phyloP scores from a whole-genome alignment of 1,140 invertebrate genomes.

The Tetragnatha versicolor region DNA sequence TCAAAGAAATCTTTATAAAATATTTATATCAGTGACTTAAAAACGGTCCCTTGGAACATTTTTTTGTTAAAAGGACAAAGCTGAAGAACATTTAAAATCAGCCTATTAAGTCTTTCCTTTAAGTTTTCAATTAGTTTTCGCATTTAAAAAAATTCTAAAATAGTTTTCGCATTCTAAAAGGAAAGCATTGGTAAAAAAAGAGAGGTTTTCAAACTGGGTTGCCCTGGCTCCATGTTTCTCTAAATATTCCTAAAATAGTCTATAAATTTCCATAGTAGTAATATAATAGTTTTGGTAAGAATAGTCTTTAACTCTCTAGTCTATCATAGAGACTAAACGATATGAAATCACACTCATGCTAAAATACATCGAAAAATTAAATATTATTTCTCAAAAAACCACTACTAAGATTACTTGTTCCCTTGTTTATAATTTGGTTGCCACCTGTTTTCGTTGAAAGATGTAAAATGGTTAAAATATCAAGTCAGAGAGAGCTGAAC shows the following conservation, averaged over 20 bases:
- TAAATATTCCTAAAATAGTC: constrained; percentile 53
- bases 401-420: constrained; percentile 25
- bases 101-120: no score
- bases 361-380: constrained; percentile 42
- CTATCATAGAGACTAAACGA: constrained; percentile 30
- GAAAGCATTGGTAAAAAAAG: no score
- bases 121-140: no score
- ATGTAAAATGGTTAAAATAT: no score
- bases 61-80: no score
- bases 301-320: constrained; percentile 35
- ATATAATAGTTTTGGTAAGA: constrained; percentile 11
- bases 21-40: no score
- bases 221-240: constrained; percentile 21
- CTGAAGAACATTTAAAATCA: no score
- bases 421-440: constrained; percentile 11
- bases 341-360: constrained; percentile 42
- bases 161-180: no score
- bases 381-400: background rate
- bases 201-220: background rate
- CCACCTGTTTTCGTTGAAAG: constrained; percentile 1
- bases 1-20: no score
- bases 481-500: no score
- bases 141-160: no score
- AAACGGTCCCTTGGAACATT: no score
- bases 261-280: constrained; percentile 16